Evolutionary conservation across 1,140 invertebrate species (phyloP), one percentile per base, ranked within the genome.

Genomic region (Drosophila lini): DNA sequence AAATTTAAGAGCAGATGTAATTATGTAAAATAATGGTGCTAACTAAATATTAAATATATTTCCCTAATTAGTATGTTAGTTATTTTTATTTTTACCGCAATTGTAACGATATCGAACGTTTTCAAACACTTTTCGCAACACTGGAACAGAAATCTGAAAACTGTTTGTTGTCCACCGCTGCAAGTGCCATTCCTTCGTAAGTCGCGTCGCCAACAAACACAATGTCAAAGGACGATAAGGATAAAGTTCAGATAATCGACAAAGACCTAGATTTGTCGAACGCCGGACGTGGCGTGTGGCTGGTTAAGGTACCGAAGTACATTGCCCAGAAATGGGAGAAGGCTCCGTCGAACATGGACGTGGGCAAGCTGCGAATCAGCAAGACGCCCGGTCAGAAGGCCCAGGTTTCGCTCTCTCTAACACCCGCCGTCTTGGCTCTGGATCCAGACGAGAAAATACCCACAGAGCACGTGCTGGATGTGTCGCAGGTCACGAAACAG

Each of bases 281-380:
- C 91, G 96, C 97, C 32, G 95, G 95, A 9, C 94, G 97, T 80
- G 97, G 98, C 40, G 97, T 99, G 9, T 99, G 98, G 98, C 93
- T 99, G 10, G 98, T 99, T 0, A 99, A 99, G 94, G 97, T 98
- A 25, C 98, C 98, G 4, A 99, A 99, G 94, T 99, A 98, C 93
- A 96, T 99, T 76, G 96, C 97, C 3, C 97, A 79, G 94, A 95
- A 85, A 96, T 96, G 92, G 95, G 96, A 67, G 94, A 97, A 97
- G 78, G 94, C 95, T 95, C 97, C n/a, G 95, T 96, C 92, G 8
- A 94, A 94, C 62, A 94, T 94, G 75, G 94, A 94, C 91, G 94
- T 94, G 5, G 94, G 94, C 5, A 94, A 94, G 76, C 84, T 94
- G 55, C 93, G 94, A 58, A 94, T 94, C 62, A 93, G 93, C 34